A percentile compares a stretch with the other conserved stretches of the same genome.
Evolutionary conservation across 2,888 invertebrate species (phyloP).

Genomic region (Leptopilina myrica): DNA sequence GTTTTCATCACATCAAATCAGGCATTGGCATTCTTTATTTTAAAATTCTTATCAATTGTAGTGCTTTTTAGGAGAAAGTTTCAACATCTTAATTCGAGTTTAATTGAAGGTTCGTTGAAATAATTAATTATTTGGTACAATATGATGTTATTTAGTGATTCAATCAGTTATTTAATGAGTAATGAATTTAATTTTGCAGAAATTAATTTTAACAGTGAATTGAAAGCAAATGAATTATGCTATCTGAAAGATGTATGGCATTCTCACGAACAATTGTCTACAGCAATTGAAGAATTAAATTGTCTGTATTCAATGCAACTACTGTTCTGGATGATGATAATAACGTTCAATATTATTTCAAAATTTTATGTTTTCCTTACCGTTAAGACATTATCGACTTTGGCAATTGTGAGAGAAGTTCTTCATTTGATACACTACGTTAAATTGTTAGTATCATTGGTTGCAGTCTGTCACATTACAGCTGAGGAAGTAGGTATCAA

Average conservation of each 20-base stretch:
- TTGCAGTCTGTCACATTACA: neutral
- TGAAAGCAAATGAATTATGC: neutral
- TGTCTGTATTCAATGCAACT: constrained; percentile 8
- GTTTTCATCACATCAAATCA: neutral
- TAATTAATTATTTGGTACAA: too few species aligned
- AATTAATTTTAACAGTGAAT: neutral
- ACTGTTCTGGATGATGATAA: neutral
- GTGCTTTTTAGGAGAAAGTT: neutral
- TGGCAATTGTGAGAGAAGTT: neutral
- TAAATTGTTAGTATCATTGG: neutral
- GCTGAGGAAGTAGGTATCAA: constrained; percentile 10
- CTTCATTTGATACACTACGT: neutral
- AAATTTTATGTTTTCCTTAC: neutral
- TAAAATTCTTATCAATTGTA: neutral
- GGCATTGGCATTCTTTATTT: neutral
- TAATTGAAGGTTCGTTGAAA: neutral
- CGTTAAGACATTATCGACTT: neutral
- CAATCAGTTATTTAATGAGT: neutral
- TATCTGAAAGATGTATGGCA: neutral
- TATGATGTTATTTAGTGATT: neutral
- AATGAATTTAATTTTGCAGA: neutral
- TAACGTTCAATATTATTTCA: constrained; percentile 9
- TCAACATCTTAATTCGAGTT: neutral
- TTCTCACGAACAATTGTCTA: neutral
- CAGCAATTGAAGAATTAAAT: neutral